Evolutionary conservation across 2,888 invertebrate genomes (phyloP).

Genomic region (Ophion ventricosus): DNA sequence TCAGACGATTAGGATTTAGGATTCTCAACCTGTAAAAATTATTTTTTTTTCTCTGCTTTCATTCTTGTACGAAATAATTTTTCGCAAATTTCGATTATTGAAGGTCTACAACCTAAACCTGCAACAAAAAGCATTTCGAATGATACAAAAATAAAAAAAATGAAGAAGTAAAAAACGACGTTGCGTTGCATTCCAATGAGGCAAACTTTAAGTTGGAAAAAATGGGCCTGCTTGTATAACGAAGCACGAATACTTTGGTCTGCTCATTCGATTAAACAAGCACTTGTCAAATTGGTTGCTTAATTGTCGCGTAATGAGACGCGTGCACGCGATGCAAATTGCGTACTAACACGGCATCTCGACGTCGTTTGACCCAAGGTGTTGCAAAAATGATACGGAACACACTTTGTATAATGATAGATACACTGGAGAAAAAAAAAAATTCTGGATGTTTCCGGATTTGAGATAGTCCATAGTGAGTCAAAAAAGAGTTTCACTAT

Average conservation of each 20-base stretch:
- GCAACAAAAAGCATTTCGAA: too few relatives aligned
- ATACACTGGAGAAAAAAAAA: not conserved
- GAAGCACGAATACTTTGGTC: constrained; percentile 24
- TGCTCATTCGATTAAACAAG: constrained; percentile 49
- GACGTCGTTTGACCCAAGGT: not conserved
- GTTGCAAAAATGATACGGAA: not conserved
- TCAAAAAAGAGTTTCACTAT: not conserved
- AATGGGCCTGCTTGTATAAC: constrained; percentile 10
- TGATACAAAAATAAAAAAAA: not conserved
- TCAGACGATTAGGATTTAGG: too few relatives aligned
- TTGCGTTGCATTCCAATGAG: not conserved
- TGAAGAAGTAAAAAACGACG: not conserved
- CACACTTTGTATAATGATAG: constrained; percentile 1
- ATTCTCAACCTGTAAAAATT: not conserved
- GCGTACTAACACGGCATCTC: not conserved
- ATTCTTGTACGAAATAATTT: not conserved
- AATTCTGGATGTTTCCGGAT: not conserved
- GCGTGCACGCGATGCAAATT: constrained; percentile 50
- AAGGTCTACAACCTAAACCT: not conserved
- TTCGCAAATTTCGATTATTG: not conserved
- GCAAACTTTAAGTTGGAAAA: not conserved
- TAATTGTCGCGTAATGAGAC: constrained; percentile 49
- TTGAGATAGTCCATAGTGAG: not conserved
- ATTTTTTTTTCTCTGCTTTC: not conserved
- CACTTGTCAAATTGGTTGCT: constrained; percentile 53